Base-by-base conservation (phyloP, 2,888 invertebrate genomes). In the Caenorhabditis becei region DNA sequence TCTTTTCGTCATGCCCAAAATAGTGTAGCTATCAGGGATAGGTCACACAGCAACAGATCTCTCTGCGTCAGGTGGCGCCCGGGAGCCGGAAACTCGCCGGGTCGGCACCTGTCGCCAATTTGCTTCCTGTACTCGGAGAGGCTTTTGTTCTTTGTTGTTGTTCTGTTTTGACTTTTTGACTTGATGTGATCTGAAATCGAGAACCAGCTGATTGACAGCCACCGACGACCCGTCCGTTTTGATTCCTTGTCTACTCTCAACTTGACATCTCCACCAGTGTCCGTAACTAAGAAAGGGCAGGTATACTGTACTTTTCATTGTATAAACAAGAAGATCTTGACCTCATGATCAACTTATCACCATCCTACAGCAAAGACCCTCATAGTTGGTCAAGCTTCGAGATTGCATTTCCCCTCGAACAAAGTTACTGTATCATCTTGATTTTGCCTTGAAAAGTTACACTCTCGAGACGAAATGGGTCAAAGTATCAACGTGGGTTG, bases 101-200 rank as follows among this genome's bases (percentile, higher is more conserved):
- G 58, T 47, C 37, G 41, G 28, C 70, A 70, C 70, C 70, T 70
- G 69, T 70, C 37, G 59, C 56, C 44, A 32, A 2, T 2, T 41
- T 14, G 41, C 49, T 70, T 59, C 69, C 51, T 70, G 69, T 70
- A 70, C 69, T 51, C 69, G 41, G 41, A 14, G 41, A 11, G 41
- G 7, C 41, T 70, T 70, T 59, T 59, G 70, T 70, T 70, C 53
- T 61, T 28, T 61, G 61, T 61, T 71, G 71, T 71, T 44, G 62
- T 62, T 71, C 62, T 71, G 71, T 54, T 71, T 32, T 71, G 70
- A 51, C 51, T 10, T 7, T 47, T 10, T 47, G 47, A 18, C 20
- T 20, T 20, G 47, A 3, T 59, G 1, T 70, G 70, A 61, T 70
- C 70, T 70, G 70, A 49, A 70, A 70, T 23, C 47, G 37, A 37